Base-by-base conservation (phyloP, 2,113 vertebrate genomes). In the Monarcha castaneiventris region DNA sequence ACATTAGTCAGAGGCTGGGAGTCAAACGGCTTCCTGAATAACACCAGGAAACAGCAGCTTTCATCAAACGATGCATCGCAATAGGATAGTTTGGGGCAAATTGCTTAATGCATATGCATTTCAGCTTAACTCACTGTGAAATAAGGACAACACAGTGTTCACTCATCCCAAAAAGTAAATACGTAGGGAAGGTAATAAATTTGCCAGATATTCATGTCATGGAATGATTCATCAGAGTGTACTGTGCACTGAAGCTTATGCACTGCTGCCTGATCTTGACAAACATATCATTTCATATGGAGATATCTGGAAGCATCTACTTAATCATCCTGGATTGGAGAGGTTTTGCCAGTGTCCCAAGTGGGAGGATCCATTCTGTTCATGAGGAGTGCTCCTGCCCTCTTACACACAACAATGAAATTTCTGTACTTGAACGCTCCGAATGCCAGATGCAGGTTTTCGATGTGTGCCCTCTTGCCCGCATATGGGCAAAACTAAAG, bases 101-200 rank as follows among this genome's bases (percentile, higher is more conserved):
- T 95, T 94, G 82, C 93, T 96, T 96, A 91, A 90, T 88, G 86
- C 68, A 80, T 92, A 90, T 86, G 90, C 90, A 94, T 95, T 96
- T 94, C 92, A 89, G 79, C 72, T 78, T 93, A 88, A 90, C 58
- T 95, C 0, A 1, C 92, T 93, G 90, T 88, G 83, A 95, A 95
- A 96, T 94, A 81, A 96, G 85, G 87, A 93, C 93, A 93, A 81
- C 72, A 37, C 44, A 61, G 54, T 67, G 76, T 68, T 93, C 92
- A 75, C 76, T 93, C 86, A 86, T 88, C 93, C 88, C 69, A 26
- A 62, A 86, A 89, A 77, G 44, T 80, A 96, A 95, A 94, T 93
- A 89, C 1, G 0, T 58, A 43, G 56, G 73, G 49, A 86, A 86
- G 44, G 77, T 78, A 86, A 77, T 86, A 89, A 82, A 51, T 93